A percentile compares a stretch with the other conserved stretches of the same genome.
Conservation (phyloP, 1,140 invertebrate species). For the Oscheius sp. region DNA sequence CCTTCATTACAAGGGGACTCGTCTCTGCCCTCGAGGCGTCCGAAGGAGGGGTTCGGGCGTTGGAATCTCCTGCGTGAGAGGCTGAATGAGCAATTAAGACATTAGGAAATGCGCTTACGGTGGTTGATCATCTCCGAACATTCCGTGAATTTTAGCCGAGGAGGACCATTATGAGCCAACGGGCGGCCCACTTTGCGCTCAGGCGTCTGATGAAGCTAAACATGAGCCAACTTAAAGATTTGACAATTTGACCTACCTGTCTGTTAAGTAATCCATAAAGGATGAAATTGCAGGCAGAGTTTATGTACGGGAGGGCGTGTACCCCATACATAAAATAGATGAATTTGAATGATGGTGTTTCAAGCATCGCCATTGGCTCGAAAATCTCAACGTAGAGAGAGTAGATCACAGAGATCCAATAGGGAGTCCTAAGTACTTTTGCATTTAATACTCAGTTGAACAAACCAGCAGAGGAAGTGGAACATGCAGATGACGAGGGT, state of each 20-base stretch:
- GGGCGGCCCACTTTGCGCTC: slow-evolving; percentile 1
- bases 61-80: not conserved
- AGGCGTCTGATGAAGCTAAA: slow-evolving; percentile 17
- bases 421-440: slow-evolving; percentile 32
- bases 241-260: slow-evolving; percentile 21
- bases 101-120: not conserved
- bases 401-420: slow-evolving; percentile 42
- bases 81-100: not conserved
- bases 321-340: slow-evolving; percentile 57
- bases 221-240: not conserved
- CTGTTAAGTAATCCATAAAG: slow-evolving; percentile 49
- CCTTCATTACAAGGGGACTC: not conserved
- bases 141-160: not conserved
- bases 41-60: not conserved
- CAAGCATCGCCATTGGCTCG: not conserved
- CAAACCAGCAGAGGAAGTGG: slow-evolving; percentile 55
- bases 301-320: slow-evolving; percentile 58
- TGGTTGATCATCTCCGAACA: not conserved
- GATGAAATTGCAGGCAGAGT: slow-evolving; percentile 57
- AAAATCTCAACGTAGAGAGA: slow-evolving; percentile 36
- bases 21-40: not conserved
- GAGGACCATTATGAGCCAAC: not conserved
- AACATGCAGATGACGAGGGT: slow-evolving; percentile 59
- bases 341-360: slow-evolving; percentile 44
- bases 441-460: not conserved